Evolutionary conservation across 1,140 invertebrate genomes (phyloP), one percentile per base, ranked within the genome.

Genomic region (Pteromalus puparum): DNA sequence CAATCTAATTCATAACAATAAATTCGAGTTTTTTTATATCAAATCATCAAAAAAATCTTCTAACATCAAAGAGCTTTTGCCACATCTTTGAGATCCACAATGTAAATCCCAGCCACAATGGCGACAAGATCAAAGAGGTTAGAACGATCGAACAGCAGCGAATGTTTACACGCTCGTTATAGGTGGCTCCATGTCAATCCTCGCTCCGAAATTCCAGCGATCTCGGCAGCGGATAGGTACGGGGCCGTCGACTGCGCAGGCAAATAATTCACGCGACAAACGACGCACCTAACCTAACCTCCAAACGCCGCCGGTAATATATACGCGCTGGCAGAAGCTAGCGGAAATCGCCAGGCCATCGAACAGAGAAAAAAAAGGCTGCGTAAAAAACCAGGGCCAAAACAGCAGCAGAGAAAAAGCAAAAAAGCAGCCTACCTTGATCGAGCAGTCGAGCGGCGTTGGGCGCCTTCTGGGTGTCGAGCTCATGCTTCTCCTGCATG

Each of bases 361-460:
- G 5, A n/a, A 12, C 26, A n/a, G 0, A 26, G 2, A 68, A 68
- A 26, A 68, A 30, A 26, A 68, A 3, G 18, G 4, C 61, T 65
- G 15, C 61, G 5, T 65, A 18, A 65, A 18, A 65, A 21, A 0
- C 2, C 9, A 21, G n/a, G 61, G 0, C 13, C 61, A 68, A 4
- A 21, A 38, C 18, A 38, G 9, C 1, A 53, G 53, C 9, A 53
- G 10, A 21, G 13, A n/a, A 2, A 46, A 24, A 75, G 0, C 46
- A n/a, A 13, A 28, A 42, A 12, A 42, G 34, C 30, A 61, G 13
- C 87, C 82, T 91, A 96, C 96, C 96, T 93, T 95, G 94, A 88
- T 97, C 96, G 85, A 97, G 93, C 24, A 97, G 93, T 80, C 95
- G 94, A 24, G 94, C 92, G 7, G 95, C 95, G 87, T 96, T 95